phyloP scores from a whole-genome alignment of 1,140 invertebrate species.

The Orussus abietinus region DNA sequence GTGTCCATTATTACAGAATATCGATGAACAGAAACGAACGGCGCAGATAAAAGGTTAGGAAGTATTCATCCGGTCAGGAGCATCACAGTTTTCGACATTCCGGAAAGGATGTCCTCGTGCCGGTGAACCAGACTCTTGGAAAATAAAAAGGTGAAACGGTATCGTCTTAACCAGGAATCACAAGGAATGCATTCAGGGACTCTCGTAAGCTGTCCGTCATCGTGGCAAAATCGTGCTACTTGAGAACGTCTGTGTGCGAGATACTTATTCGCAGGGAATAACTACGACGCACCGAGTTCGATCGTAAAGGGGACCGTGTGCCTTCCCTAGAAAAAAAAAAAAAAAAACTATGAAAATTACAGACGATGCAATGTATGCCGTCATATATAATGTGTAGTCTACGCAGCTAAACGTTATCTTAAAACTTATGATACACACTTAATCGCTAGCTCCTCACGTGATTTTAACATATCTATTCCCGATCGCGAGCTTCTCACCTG shows the following conservation, averaged over 20 bases:
- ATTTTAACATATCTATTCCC: constrained; percentile 18
- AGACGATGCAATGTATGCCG: constrained; percentile 27
- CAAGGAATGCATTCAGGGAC: not conserved
- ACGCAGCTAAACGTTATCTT: constrained; percentile 7
- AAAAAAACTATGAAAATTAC: constrained; percentile 29
- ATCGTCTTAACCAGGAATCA: no score
- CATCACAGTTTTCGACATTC: no score
- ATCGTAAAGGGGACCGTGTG: constrained; percentile 54
- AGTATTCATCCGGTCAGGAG: no score
- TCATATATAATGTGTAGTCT: constrained; percentile 17
- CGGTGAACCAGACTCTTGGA: no score
- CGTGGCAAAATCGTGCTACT: constrained; percentile 48
- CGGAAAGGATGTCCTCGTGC: no score
- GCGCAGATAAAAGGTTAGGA: no score
- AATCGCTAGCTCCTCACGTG: constrained; percentile 23
- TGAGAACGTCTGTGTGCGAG: constrained; percentile 44
- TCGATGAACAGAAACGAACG: no score
- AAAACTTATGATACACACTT: constrained; percentile 32
- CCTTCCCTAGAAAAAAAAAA: constrained; percentile 34
- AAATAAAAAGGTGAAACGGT: no score
- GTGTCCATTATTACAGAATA: no score
- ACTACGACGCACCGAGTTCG: constrained; percentile 48
- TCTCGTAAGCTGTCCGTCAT: constrained; percentile 28
- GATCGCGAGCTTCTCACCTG: constrained; percentile 8
- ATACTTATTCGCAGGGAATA: constrained; percentile 37